A percentile compares a stretch with the other conserved stretches of the same genome.
Evolutionary conservation across 30 jellyfish, hydroid and myxozoan species (phyloP).

Genomic region (Mastigias papua): DNA sequence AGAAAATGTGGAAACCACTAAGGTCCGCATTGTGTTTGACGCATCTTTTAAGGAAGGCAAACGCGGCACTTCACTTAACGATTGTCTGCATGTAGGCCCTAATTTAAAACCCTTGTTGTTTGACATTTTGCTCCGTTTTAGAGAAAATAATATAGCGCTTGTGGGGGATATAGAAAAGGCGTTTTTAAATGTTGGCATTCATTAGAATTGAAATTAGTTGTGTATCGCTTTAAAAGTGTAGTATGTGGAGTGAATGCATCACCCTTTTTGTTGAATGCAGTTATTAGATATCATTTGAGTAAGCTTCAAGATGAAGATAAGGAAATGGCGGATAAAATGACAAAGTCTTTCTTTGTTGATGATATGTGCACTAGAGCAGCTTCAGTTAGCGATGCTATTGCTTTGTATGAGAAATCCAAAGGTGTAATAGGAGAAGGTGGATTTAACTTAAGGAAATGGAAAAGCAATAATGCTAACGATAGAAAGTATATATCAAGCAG

Average conservation of each 20-base stretch:
- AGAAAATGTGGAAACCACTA: conserved; percentile 48
- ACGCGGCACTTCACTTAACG: conserved; percentile 29
- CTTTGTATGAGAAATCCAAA: conserved; percentile 27
- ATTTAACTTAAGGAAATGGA: conserved; percentile 35
- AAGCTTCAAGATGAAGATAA: conserved; percentile 32
- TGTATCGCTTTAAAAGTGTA: conserved; percentile 11
- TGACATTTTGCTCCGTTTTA: conserved; percentile 44
- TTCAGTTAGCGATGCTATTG: neutral
- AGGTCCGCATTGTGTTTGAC: conserved; percentile 56
- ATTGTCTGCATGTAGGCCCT: conserved; percentile 60
- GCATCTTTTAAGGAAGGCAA: conserved; percentile 43
- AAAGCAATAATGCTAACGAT: neutral
- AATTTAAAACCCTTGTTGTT: conserved; percentile 32
- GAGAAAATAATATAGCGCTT: neutral
- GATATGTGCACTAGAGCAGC: conserved; percentile 32
- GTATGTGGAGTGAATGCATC: neutral
- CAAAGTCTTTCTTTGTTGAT: conserved; percentile 48
- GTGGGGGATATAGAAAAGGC: conserved; percentile 65
- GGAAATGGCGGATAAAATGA: neutral
- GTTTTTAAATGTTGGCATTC: conserved; percentile 6
- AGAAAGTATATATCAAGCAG: neutral
- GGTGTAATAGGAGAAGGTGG: conserved; percentile 26
- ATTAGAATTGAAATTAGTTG: conserved; percentile 1
- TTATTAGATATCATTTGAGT: conserved; percentile 22
- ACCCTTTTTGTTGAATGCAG: conserved; percentile 23